Evolutionary conservation across 2,888 invertebrate species (phyloP).

Genomic region (Pandemis heparana): DNA sequence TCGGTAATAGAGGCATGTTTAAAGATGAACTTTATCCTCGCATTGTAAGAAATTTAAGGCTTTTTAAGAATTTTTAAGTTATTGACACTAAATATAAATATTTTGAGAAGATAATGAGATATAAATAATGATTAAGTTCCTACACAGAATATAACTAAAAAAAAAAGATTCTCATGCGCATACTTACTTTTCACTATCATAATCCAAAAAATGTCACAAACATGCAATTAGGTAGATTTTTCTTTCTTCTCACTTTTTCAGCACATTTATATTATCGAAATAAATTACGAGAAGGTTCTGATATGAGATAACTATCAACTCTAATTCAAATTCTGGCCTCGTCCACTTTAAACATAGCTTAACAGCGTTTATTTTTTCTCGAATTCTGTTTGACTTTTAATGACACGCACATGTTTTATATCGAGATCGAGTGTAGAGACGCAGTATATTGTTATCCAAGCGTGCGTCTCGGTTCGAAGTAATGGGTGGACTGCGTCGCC

Average conservation of each 20-base stretch:
- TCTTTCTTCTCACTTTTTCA: slow-evolving; percentile 13
- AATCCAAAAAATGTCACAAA: slow-evolving; percentile 27
- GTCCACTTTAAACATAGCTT: slow-evolving; percentile 2
- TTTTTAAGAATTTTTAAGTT: neutral
- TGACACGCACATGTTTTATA: slow-evolving; percentile 32
- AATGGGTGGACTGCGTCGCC: slow-evolving; percentile 58
- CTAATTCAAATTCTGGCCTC: neutral
- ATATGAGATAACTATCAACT: neutral
- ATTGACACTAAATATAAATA: neutral
- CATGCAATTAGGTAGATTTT: neutral
- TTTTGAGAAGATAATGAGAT: too few relatives aligned
- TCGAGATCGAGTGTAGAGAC: neutral
- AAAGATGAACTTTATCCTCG: neutral
- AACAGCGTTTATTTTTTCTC: neutral
- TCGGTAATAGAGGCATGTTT: neutral
- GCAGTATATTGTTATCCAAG: slow-evolving; percentile 30
- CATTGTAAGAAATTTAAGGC: neutral
- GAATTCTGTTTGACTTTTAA: neutral
- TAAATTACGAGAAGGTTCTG: neutral
- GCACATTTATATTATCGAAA: slow-evolving; percentile 5
- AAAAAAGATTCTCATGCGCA: neutral
- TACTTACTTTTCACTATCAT: slow-evolving; percentile 13
- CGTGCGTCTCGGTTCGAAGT: slow-evolving; percentile 53
- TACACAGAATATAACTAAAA: neutral
- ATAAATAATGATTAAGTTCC: neutral